Percentiles rank a stretch among this genome's conserved stretches.
These are phyloP conservation scores for Hippocampus comes DNA, from an alignment of 2,113 vertebrate genomes.

Conservation along the genomic window DNA sequence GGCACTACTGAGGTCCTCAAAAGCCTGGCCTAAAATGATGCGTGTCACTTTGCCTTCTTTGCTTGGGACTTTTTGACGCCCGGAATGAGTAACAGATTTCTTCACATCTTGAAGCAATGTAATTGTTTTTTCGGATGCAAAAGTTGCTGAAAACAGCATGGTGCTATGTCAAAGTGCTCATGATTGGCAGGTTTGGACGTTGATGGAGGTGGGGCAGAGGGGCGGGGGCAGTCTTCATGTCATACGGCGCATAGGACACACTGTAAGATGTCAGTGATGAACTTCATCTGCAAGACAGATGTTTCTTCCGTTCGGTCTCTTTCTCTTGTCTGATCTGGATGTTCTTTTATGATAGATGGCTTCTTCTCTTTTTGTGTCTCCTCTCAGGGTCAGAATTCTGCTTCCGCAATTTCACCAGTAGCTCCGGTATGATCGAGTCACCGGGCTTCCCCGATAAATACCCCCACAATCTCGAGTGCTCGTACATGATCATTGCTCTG, in stretches of 20 bases:
- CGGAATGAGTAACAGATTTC: background rate
- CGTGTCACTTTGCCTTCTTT: background rate
- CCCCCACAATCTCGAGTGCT: conserved; percentile 94
- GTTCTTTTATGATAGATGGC: conserved; percentile 24
- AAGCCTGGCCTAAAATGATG: background rate
- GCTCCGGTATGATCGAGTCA: conserved; percentile 89
- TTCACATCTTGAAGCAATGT: background rate
- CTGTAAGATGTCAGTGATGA: conserved; percentile 42
- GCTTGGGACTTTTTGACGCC: background rate
- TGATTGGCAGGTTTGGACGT: background rate
- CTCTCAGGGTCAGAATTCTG: conserved; percentile 91
- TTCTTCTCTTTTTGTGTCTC: conserved; percentile 11
- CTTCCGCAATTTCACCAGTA: conserved; percentile 91
- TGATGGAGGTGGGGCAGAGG: background rate
- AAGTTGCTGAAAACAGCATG: background rate
- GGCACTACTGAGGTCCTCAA: conserved; percentile 7
- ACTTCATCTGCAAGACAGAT: conserved; percentile 58
- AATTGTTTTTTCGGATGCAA: background rate
- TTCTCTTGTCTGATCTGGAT: conserved; percentile 8
- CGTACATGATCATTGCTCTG: conserved; percentile 92
- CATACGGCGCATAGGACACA: background rate
- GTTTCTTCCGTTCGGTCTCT: conserved; percentile 53
- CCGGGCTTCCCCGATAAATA: conserved; percentile 97
- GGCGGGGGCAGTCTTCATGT: background rate
- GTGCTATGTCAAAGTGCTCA: background rate